Conservation (phyloP, 2,113 vertebrate species). For the Macrotis lagotis region DNA sequence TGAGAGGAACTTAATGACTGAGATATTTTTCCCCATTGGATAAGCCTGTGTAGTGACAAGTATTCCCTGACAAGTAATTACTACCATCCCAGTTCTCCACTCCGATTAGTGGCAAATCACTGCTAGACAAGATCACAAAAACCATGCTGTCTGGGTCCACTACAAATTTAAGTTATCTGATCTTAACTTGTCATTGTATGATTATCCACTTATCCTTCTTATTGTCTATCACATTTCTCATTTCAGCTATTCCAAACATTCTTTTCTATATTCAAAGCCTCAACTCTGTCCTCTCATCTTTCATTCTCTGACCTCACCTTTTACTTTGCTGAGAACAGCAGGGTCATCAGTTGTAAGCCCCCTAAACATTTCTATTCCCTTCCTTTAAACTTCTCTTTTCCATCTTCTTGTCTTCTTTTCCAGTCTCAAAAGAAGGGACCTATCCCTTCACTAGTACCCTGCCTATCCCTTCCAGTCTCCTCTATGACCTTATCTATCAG, state of each 20-base stretch:
- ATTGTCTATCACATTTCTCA: not conserved
- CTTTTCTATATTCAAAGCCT: not conserved
- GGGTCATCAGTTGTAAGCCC: not conserved
- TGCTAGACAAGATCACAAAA: not conserved
- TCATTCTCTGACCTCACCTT: not conserved
- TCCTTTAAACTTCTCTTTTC: not conserved
- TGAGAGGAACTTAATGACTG: not conserved
- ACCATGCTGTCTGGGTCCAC: not conserved
- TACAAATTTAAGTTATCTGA: not conserved
- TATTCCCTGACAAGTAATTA: not conserved
- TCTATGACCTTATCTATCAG: not conserved
- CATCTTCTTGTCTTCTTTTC: not conserved
- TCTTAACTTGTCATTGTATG: not conserved
- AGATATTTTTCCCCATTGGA: not conserved
- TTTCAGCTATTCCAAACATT: not conserved
- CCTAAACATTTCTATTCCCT: not conserved
- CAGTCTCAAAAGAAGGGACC: not conserved
- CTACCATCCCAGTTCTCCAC: not conserved
- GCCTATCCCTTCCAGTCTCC: not conserved
- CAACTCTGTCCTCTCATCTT: not conserved
- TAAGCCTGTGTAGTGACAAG: not conserved
- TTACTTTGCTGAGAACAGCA: not conserved
- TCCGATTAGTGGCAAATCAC: not conserved
- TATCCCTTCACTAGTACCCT: not conserved
- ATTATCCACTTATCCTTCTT: not conserved